Base-by-base conservation (phyloP, 2,888 invertebrate species). In the Lagria hirta region DNA sequence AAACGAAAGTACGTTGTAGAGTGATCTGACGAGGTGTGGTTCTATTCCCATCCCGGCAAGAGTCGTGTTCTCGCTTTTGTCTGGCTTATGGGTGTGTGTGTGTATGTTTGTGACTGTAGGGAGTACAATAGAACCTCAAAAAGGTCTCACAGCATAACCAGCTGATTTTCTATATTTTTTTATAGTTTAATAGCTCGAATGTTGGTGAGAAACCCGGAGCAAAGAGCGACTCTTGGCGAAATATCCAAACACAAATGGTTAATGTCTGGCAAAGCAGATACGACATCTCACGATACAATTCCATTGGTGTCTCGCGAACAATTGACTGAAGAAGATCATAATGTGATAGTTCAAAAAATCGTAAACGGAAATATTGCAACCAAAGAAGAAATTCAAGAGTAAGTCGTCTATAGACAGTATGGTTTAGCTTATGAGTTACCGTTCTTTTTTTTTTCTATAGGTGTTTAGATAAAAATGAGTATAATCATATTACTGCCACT, bases 401-500 rank as follows among this genome's bases (percentile, higher is more conserved):
- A 70, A 77, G 81, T 75, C 26, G 15, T 27, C 15, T 23, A 14
- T 32, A 18, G 6, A 36, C 10, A 4, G 8, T 8, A 8, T n/a
- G n/a, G 10, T 29, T 21, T n/a, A 15, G 10, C 8, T 34, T 34
- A n/a, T 18, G 6, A 11, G 3, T 22, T 13, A 14, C 7, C 13
- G 10, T 5, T 16, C 7, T 22, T 49, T 34, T 41, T 16, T 30
- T 6, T 33, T 45, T 55, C 70, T 69, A 15, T 68, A 91, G 90
- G 52, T 88, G 94, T 40, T 75, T 99, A 64, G 94, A 96, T 66
- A 88, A 87, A 67, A 92, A 97, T 74, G 93, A 94, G 66, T 99
- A 99, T 74, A 95, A 95, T 75, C 95, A 99, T 72, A 88, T 99
- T 63, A 97, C 98, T 16, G 98, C 98, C 28, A 99, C 98, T 11